Percentiles rank a stretch among this genome's conserved stretches.
Conservation (phyloP, 2,113 vertebrate genomes). For the Orycteropus afer region DNA sequence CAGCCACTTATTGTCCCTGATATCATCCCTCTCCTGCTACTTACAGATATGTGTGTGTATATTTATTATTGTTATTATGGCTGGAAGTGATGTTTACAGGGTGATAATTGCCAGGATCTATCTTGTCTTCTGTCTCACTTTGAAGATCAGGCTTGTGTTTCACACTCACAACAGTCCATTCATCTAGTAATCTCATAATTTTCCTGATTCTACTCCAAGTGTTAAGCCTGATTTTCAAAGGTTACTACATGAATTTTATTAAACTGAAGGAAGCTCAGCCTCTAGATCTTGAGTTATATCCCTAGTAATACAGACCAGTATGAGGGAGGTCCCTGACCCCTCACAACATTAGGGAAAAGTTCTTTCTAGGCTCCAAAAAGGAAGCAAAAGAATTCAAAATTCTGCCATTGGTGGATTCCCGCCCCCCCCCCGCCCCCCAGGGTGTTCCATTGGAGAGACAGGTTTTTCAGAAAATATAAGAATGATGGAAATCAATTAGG, state of each 20-base stretch:
- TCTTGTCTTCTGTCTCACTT: conserved; percentile 30
- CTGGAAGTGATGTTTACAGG: conserved; percentile 25
- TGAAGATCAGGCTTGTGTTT: conserved; percentile 1
- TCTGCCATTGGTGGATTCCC: background rate
- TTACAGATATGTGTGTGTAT: background rate
- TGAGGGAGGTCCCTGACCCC: background rate
- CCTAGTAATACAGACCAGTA: background rate
- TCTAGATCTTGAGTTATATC: background rate
- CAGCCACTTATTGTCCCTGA: conserved; percentile 61
- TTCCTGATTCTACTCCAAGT: conserved; percentile 18
- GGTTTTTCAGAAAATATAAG: conserved; percentile 26
- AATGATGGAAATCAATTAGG: conserved; percentile 36
- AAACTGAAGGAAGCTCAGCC: background rate
- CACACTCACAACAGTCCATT: background rate
- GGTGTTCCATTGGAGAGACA: background rate
- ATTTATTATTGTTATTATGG: background rate
- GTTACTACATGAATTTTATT: conserved; percentile 8
- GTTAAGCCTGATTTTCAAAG: conserved; percentile 22
- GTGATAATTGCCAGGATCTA: background rate
- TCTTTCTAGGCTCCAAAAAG: background rate
- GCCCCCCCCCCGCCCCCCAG: background rate
- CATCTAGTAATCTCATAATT: conserved; percentile 25
- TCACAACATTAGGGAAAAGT: background rate
- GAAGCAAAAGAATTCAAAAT: background rate
- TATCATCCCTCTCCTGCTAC: conserved; percentile 52